Conservation (phyloP, 2,797 vertebrate genomes). For the Glyptemys insculpta region DNA sequence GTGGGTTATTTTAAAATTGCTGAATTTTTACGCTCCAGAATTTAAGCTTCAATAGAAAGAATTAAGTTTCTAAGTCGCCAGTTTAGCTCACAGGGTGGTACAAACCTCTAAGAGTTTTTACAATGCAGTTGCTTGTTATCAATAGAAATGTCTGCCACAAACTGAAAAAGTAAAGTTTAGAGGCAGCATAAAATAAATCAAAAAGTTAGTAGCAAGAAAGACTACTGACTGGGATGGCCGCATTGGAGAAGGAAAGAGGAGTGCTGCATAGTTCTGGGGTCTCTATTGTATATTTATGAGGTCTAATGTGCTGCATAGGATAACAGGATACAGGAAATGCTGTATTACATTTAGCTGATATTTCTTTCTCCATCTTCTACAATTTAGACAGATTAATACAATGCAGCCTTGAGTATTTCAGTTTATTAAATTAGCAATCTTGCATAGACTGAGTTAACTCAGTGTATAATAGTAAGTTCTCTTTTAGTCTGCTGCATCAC, state of each 20-base stretch:
- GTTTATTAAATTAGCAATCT: not conserved
- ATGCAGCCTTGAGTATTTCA: not conserved
- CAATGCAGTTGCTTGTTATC: rapidly evolving
- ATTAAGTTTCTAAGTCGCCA: rapidly evolving
- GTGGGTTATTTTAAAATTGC: not conserved
- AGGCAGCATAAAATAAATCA: not conserved
- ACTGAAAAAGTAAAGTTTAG: not conserved
- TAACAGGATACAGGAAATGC: conserved; percentile 78
- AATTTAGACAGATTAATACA: conserved; percentile 28
- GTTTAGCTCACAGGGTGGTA: not conserved
- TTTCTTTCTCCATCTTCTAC: conserved; percentile 52
- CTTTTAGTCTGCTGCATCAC: not conserved
- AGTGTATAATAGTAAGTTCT: not conserved
- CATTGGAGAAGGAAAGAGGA: not conserved
- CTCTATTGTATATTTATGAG: not conserved
- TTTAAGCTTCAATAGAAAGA: not conserved
- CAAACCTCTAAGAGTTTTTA: not conserved
- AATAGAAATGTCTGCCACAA: rapidly evolving
- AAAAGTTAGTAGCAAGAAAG: not conserved
- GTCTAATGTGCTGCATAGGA: not conserved
- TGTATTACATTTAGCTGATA: conserved; percentile 52
- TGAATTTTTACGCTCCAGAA: not conserved
- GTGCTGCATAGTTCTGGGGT: rapidly evolving
- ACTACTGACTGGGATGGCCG: not conserved
- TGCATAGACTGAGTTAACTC: not conserved